Percentiles rank a stretch among this genome's conserved stretches.
These are phyloP conservation scores for Macrochelys suwanniensis DNA, from an alignment of 2,797 vertebrate genomes.

Conservation along the genomic window DNA sequence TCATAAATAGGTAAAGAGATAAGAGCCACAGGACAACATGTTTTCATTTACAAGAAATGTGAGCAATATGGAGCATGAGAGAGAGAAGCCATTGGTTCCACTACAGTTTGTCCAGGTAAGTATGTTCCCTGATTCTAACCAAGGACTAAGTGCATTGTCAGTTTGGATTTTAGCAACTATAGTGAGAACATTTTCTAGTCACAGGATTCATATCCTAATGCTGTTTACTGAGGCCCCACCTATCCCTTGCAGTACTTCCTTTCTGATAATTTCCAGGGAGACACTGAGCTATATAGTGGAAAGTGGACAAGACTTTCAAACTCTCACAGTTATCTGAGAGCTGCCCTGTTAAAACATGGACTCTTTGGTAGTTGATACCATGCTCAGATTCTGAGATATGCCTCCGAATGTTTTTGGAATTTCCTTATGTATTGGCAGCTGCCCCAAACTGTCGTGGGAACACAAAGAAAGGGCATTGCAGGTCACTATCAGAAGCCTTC, in stretches of 20 bases:
- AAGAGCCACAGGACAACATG: not conserved
- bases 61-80: fast-evolving
- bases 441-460: slow-evolving; percentile 19
- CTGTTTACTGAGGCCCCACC: slow-evolving; percentile 59
- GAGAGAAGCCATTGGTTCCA: not conserved
- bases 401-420: slow-evolving; percentile 47
- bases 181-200: not conserved
- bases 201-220: not conserved
- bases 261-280: slow-evolving; percentile 44
- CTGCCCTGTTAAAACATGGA: slow-evolving; percentile 65
- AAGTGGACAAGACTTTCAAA: slow-evolving; percentile 12
- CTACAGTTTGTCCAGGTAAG: not conserved
- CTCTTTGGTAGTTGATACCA: slow-evolving; percentile 42
- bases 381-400: not conserved
- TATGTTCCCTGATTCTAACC: not conserved
- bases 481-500: not conserved
- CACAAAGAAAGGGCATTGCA: not conserved
- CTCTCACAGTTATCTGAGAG: slow-evolving; percentile 49
- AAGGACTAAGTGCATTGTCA: not conserved
- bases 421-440: slow-evolving; percentile 38
- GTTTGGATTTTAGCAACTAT: not conserved
- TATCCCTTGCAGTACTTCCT: slow-evolving; percentile 58
- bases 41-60: not conserved
- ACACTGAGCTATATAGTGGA: slow-evolving; percentile 36
- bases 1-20: not conserved